A percentile compares a stretch with the other conserved stretches of the same genome.
phyloP scores from a whole-genome alignment of 2,113 vertebrate species.

The Pitta sordida region DNA sequence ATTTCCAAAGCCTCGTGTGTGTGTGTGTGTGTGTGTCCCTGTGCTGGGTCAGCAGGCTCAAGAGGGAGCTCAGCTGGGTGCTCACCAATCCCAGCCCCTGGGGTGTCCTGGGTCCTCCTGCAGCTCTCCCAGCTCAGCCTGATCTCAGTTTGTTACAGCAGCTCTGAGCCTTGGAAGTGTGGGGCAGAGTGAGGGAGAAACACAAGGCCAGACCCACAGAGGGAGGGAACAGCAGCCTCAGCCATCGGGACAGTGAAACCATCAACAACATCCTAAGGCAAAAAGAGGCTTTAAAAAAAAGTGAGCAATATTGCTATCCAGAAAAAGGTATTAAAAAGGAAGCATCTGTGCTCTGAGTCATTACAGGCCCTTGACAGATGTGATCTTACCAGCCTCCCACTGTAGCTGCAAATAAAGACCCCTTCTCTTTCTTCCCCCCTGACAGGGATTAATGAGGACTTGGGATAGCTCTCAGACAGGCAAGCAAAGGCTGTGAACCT shows the following conservation, averaged over 20 bases:
- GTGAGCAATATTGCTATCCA: constrained; percentile 33
- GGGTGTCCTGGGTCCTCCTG: neutral
- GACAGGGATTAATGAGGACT: constrained; percentile 84
- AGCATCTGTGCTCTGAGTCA: constrained; percentile 75
- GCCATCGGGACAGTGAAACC: neutral
- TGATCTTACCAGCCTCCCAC: constrained; percentile 54
- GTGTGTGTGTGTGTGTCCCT: neutral
- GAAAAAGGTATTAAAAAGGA: constrained; percentile 31
- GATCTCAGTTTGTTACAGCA: neutral
- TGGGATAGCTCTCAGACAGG: constrained; percentile 73
- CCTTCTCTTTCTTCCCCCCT: constrained; percentile 70
- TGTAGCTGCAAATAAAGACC: constrained; percentile 73
- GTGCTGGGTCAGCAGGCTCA: neutral
- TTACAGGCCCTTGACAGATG: constrained; percentile 78
- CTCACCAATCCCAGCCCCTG: neutral
- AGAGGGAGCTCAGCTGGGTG: neutral
- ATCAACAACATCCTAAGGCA: constrained; percentile 25
- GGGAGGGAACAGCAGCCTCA: constrained; percentile 3
- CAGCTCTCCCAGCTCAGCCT: neutral
- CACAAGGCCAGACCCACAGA: neutral
- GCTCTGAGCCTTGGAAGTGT: neutral
- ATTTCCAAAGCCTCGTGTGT: neutral
- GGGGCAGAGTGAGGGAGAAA: neutral
- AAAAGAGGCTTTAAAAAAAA: constrained; percentile 20
- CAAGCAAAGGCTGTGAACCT: constrained; percentile 77